These are phyloP conservation scores for Prosopocoilus inquinatus DNA, from an alignment of 2,888 invertebrate genomes.

Conservation along the genomic window DNA sequence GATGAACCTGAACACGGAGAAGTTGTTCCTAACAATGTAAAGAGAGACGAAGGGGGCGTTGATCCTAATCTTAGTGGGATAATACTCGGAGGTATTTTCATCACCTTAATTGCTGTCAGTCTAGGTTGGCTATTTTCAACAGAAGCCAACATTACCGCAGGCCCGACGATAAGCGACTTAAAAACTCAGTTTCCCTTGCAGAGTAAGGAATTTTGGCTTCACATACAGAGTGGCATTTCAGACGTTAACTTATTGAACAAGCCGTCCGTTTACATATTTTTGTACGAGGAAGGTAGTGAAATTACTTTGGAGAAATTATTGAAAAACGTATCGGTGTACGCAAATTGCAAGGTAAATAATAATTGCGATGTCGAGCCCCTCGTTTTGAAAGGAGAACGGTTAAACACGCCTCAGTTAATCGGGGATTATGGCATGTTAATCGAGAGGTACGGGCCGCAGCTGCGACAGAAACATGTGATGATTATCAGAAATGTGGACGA, in stretches of 20 bases:
- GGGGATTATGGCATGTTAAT: constrained; percentile 41
- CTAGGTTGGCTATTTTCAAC: too few species aligned
- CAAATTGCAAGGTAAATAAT: constrained; percentile 36
- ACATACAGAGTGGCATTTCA: constrained; percentile 40
- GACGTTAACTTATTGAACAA: constrained; percentile 38
- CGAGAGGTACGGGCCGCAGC: constrained; percentile 31
- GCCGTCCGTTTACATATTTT: constrained; percentile 48
- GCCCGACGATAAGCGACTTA: constrained; percentile 11
- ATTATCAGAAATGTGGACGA: constrained; percentile 44
- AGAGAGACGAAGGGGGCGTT: too few species aligned
- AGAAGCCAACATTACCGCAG: too few species aligned
- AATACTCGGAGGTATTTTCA: not conserved
- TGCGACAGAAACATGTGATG: constrained; percentile 40
- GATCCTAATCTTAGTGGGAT: too few species aligned
- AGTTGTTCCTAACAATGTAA: too few species aligned
- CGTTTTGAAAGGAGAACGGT: constrained; percentile 34
- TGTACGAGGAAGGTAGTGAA: constrained; percentile 41
- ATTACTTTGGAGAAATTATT: constrained; percentile 36
- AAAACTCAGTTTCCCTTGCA: constrained; percentile 42
- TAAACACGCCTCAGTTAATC: constrained; percentile 36
- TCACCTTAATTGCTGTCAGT: not conserved
- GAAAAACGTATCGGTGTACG: constrained; percentile 39
- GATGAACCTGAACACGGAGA: not conserved
- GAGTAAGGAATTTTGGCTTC: constrained; percentile 41
- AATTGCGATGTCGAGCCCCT: constrained; percentile 30